Evolutionary conservation across 2,888 invertebrate species (phyloP).

Genomic region (Nephrocerus scutellatus): DNA sequence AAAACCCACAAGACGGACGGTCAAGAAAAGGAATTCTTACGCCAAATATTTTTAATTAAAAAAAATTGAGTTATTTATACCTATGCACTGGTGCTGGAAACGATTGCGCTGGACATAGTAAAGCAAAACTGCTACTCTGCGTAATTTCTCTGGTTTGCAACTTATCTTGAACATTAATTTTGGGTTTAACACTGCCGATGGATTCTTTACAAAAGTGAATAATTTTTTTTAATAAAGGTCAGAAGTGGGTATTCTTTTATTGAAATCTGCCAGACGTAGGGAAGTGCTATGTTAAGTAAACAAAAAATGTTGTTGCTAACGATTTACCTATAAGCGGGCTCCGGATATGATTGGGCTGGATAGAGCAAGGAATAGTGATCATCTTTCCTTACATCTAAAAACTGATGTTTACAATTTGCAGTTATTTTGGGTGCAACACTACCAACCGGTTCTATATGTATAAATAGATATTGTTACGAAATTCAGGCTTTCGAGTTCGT

Average conservation of each 20-base stretch:
- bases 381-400: conserved; percentile 37
- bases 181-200: conserved; percentile 52
- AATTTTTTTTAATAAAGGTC: conserved; percentile 3
- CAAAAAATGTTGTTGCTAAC: conserved; percentile 2
- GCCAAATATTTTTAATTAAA: too few relatives aligned
- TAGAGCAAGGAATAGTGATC: conserved; percentile 55
- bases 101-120: conserved; percentile 69
- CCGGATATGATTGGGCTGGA: conserved; percentile 63
- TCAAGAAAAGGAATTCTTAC: too few relatives aligned
- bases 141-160: conserved; percentile 52
- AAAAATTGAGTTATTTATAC: too few relatives aligned
- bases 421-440: conserved; percentile 58
- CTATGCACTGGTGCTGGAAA: conserved; percentile 68
- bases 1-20: too few relatives aligned
- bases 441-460: conserved; percentile 53
- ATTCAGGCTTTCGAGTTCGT: too few relatives aligned
- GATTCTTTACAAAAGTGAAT: conserved; percentile 44
- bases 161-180: conserved; percentile 65
- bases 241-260: not conserved
- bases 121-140: conserved; percentile 52
- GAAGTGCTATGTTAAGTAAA: conserved; percentile 1
- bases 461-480: too few relatives aligned
- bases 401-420: conserved; percentile 50
- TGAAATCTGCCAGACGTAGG: conserved; percentile 3
- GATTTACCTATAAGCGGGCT: conserved; percentile 61